These are phyloP conservation scores for Python bivittatus DNA, from an alignment of 2,113 vertebrate genomes.

Conservation along the genomic window DNA sequence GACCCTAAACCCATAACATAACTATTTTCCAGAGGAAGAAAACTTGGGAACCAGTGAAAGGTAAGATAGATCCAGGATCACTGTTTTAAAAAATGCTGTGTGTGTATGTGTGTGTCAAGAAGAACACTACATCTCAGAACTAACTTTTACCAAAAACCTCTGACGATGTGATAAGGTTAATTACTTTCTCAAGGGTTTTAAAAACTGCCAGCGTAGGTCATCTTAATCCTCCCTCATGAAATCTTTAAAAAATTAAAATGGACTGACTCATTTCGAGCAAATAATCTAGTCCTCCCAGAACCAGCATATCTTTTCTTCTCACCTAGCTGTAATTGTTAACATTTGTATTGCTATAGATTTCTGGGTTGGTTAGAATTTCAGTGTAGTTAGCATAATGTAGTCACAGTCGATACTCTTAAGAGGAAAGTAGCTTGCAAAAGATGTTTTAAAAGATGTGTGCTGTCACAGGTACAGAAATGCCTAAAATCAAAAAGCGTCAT, in stretches of 20 bases:
- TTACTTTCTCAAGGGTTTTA: constrained; percentile 33
- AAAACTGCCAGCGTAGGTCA: constrained; percentile 31
- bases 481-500: not conserved
- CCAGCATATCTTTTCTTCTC: constrained; percentile 18
- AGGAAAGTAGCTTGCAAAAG: constrained; percentile 20
- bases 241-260: constrained; percentile 4
- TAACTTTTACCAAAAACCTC: constrained; percentile 3
- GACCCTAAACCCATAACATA: not conserved
- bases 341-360: not conserved
- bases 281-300: constrained; percentile 34
- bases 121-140: not conserved
- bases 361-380: not conserved
- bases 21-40: constrained; percentile 27
- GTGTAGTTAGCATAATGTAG: not conserved
- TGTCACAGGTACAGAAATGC: not conserved
- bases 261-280: constrained; percentile 30
- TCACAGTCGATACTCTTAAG: constrained; percentile 15
- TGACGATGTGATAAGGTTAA: constrained; percentile 13
- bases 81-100: constrained; percentile 16
- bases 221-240: constrained; percentile 33
- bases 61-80: constrained; percentile 37
- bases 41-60: constrained; percentile 26
- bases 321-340: not conserved
- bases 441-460: not conserved
- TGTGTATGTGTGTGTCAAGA: not conserved